These are phyloP conservation scores for Galagoides demidoff DNA, from an alignment of 2,797 vertebrate genomes.

Conservation along the genomic window DNA sequence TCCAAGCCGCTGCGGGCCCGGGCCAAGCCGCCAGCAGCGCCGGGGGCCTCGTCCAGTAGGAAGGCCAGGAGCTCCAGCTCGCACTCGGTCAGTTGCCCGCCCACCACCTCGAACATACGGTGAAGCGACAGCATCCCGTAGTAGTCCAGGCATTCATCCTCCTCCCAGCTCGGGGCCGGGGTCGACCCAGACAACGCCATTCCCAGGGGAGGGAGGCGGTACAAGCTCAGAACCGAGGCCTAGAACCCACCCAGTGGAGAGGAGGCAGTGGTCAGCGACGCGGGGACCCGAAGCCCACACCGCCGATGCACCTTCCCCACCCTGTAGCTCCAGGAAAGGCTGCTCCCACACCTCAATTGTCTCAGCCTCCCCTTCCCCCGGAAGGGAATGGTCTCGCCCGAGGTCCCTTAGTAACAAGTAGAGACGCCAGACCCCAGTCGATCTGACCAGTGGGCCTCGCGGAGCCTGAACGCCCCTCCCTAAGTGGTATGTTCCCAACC, in stretches of 20 bases:
- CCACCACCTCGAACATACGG: slow-evolving; percentile 93
- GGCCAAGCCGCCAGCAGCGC: slow-evolving; percentile 65
- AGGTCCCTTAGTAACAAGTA: slow-evolving; percentile 70
- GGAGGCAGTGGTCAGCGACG: slow-evolving; percentile 55
- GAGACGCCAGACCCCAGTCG: neutral
- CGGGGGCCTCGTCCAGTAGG: slow-evolving; percentile 91
- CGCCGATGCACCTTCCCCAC: neutral
- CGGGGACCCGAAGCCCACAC: neutral
- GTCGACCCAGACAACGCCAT: slow-evolving; percentile 78
- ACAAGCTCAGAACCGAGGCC: slow-evolving; percentile 71
- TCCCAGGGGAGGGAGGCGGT: slow-evolving; percentile 33
- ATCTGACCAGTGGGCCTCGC: neutral
- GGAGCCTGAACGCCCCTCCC: neutral
- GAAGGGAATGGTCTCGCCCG: slow-evolving; percentile 58
- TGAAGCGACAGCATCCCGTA: slow-evolving; percentile 95
- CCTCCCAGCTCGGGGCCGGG: slow-evolving; percentile 90
- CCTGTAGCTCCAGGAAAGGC: neutral
- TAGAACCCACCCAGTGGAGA: slow-evolving; percentile 67
- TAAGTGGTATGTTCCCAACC: slow-evolving; percentile 49
- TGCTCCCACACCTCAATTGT: neutral
- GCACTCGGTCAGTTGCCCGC: slow-evolving; percentile 92
- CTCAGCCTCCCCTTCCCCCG: neutral
- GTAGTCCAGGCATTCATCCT: slow-evolving; percentile 93
- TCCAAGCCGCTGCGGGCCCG: slow-evolving; percentile 90
- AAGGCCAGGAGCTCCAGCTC: slow-evolving; percentile 94